Evolutionary conservation across 92 coral and sea anemone species (phyloP).

Genomic region (Porites cylindrica): DNA sequence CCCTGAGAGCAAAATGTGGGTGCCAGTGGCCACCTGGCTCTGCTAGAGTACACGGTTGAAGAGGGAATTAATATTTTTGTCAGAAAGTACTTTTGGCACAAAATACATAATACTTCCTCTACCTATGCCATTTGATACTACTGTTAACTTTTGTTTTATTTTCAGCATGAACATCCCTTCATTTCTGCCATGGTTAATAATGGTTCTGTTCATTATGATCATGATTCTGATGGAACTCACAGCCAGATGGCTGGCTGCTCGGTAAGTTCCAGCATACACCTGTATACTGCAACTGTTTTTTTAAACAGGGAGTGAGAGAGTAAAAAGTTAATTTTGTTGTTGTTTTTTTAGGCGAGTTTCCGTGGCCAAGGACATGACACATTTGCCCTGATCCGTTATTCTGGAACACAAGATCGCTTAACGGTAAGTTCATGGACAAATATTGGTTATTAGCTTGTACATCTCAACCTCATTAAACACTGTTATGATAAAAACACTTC

Average conservation of each 20-base stretch:
- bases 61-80: too few species aligned
- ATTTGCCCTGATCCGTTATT: slow-evolving; percentile 88
- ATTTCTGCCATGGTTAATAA: slow-evolving; percentile 95
- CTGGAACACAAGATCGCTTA: slow-evolving; percentile 86
- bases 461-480: too few species aligned
- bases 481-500: too few species aligned
- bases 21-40: too few species aligned
- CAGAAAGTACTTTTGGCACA: too few species aligned
- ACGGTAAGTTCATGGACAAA: slow-evolving; percentile 73
- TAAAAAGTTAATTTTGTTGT: too few species aligned
- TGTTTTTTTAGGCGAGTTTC: slow-evolving; percentile 73
- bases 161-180: slow-evolving; percentile 96
- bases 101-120: background rate
- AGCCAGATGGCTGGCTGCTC: slow-evolving; percentile 96
- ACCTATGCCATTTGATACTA: background rate
- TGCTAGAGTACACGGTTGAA: too few species aligned
- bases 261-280: slow-evolving; percentile 58
- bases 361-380: slow-evolving; percentile 91
- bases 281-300: background rate
- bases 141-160: background rate
- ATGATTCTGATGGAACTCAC: slow-evolving; percentile 97
- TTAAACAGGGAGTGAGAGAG: background rate
- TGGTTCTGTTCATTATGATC: slow-evolving; percentile 87
- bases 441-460: background rate
- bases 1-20: too few species aligned